These are phyloP conservation scores for Anguilla rostrata DNA, from an alignment of 2,113 vertebrate genomes.

Conservation along the genomic window DNA sequence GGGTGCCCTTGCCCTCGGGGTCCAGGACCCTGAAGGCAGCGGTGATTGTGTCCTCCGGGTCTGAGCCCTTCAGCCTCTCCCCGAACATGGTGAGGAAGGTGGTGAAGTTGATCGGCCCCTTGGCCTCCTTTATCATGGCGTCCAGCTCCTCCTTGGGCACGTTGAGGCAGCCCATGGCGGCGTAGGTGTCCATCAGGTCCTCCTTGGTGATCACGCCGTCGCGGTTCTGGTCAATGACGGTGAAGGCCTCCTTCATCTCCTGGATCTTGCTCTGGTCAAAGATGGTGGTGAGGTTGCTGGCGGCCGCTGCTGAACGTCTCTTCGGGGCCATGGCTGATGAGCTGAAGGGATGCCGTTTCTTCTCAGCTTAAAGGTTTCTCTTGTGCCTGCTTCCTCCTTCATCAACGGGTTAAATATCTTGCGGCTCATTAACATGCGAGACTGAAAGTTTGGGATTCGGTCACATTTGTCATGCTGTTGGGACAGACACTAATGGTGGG, in stretches of 20 bases:
- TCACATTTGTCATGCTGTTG: background rate
- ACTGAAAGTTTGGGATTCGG: conserved; percentile 15
- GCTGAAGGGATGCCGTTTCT: background rate
- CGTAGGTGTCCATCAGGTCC: conserved; percentile 30
- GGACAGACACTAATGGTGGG: conserved; percentile 5
- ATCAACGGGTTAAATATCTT: conserved; percentile 11
- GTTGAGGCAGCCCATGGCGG: conserved; percentile 70
- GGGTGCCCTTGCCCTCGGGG: conserved; percentile 32
- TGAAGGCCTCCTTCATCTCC: conserved; percentile 66
- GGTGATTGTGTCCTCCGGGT: conserved; percentile 36
- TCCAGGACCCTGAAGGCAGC: conserved; percentile 37
- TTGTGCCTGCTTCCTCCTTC: background rate
- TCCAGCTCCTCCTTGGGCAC: conserved; percentile 81
- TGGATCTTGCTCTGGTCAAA: conserved; percentile 76
- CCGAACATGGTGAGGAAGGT: conserved; percentile 80
- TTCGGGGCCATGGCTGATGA: conserved; percentile 58
- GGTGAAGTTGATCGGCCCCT: conserved; percentile 80
- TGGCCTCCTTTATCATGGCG: conserved; percentile 78
- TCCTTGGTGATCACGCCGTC: conserved; percentile 36
- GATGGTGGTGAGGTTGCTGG: conserved; percentile 73
- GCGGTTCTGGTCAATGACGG: conserved; percentile 37
- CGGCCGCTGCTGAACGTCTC: conserved; percentile 60
- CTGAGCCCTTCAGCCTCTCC: conserved; percentile 78
- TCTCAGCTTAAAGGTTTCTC: background rate
- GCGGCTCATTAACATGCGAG: conserved; percentile 15